Evolutionary conservation across 2,113 vertebrate genomes (phyloP).

Genomic region (Tragelaphus imberbis): DNA sequence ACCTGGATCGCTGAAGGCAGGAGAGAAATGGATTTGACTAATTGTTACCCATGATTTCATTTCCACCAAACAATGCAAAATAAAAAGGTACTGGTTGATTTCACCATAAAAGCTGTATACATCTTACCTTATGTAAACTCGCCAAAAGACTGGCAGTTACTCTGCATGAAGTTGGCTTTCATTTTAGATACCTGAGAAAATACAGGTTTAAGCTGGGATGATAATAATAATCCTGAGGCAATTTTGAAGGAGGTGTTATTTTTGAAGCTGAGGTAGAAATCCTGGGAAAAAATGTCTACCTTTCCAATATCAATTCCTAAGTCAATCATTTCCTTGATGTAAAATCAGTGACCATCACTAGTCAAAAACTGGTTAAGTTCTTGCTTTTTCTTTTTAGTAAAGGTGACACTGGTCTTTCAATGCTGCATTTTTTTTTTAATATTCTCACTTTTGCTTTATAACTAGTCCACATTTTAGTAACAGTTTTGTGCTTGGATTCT

Average conservation of each 20-base stretch:
- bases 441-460: neutral
- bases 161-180: neutral
- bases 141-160: neutral
- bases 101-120: neutral
- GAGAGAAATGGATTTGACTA: neutral
- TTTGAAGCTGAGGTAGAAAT: neutral
- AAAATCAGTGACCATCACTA: slow-evolving; percentile 24
- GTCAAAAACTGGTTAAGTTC: neutral
- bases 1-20: neutral
- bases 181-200: neutral
- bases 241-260: neutral
- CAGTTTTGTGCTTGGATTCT: neutral
- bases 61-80: neutral
- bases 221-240: neutral
- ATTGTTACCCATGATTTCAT: neutral
- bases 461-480: neutral
- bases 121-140: neutral
- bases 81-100: neutral
- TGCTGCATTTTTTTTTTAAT: neutral
- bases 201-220: neutral
- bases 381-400: neutral
- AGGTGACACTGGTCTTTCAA: neutral
- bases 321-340: slow-evolving; percentile 27
- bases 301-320: slow-evolving; percentile 32
- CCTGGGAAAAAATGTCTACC: neutral